Conservation (phyloP, 2,797 vertebrate genomes). For the Ceyx erithaca region DNA sequence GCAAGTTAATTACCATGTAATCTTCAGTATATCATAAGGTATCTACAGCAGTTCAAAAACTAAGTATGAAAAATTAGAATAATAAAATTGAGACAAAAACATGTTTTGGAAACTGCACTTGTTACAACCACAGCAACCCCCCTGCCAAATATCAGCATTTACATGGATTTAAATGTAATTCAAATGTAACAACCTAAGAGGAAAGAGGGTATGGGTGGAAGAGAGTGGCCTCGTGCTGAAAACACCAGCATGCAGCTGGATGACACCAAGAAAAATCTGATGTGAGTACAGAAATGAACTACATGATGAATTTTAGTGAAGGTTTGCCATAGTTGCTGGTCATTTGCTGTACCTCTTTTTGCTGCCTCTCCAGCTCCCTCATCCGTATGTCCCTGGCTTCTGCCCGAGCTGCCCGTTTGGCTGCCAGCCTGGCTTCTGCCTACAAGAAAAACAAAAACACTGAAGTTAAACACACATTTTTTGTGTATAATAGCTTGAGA, state of each 20-base stretch:
- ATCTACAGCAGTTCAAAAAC: neutral
- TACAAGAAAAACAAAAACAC: constrained; percentile 66
- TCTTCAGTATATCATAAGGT: neutral
- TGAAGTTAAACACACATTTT: neutral
- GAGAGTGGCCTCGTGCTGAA: neutral
- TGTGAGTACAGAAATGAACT: neutral
- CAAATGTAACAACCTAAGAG: too few species aligned
- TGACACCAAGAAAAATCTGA: neutral
- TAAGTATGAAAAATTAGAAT: neutral
- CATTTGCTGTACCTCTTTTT: constrained; percentile 89
- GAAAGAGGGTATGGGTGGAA: neutral
- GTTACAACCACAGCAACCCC: neutral
- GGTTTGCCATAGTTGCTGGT: neutral
- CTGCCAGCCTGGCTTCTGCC: constrained; percentile 97
- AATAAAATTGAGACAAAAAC: neutral
- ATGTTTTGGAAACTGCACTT: neutral
- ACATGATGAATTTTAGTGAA: neutral
- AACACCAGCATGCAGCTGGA: neutral
- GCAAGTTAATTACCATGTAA: neutral
- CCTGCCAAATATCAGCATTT: rapidly evolving
- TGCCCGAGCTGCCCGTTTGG: constrained; percentile 94
- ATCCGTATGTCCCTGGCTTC: constrained; percentile 98
- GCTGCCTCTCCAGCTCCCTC: constrained; percentile 95
- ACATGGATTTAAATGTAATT: neutral
- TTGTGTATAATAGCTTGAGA: neutral